Base-by-base conservation (phyloP, 2,888 invertebrate genomes). In the Amblyjoppa proteus region DNA sequence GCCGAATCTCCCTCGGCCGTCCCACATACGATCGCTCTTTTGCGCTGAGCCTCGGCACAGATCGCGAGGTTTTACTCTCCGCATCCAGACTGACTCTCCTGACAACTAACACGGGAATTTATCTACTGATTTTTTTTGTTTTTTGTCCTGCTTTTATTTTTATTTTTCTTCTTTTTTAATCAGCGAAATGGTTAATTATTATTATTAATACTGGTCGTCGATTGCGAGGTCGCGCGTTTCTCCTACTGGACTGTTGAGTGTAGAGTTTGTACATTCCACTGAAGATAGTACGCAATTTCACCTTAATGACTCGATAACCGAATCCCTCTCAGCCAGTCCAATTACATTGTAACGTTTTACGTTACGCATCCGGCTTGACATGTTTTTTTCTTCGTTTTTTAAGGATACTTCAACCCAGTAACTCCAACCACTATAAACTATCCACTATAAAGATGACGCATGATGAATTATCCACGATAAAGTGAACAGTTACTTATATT, bases 241-340 rank as follows among this genome's bases (percentile, higher is more conserved):
- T 13, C 66, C 16, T 20, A 16, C 31, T n/a, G 11, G 13, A 13
- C 9, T n/a, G 38, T 16, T 49, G 3, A 13, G 6, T 58, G 31
- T 16, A 20, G 20, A 38, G 49, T 41, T 25, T 58, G 34, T 56
- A 73, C 70, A 83, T 81, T 77, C 76, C 31, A 7, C 53, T 31
- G 81, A 66, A 81, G 85, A 84, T 79, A 83, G 41, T 1, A 11
- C 3, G 25, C 83, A 82, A 81, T 81, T 73, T 77, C 86, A 75
- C 73, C 51, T 84, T 84, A 88, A 85, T 83, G 84, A 84, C 85
- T 88, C 85, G 81, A 87, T 88, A 84, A 74, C 69, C 49, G 31
- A 80, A 64, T 56, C n/a, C 20, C 61, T 11, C 45, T 66, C 34
- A 49, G 49, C 49, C 51, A 31, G 51, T 9, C 64, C 64, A 16